Conservation (phyloP, 2,113 vertebrate genomes). For the Solea senegalensis region DNA sequence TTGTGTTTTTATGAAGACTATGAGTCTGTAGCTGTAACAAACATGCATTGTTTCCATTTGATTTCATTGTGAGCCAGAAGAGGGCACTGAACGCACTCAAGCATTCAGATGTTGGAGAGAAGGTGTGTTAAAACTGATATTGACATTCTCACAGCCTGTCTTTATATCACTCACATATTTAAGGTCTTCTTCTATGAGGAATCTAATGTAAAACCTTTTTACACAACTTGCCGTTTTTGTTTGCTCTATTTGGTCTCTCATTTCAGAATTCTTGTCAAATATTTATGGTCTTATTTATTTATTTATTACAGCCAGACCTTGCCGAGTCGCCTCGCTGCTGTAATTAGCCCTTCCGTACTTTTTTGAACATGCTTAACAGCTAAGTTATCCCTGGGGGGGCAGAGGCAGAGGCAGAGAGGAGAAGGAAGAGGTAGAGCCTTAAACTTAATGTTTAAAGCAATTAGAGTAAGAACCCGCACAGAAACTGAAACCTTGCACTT, state of each 20-base stretch:
- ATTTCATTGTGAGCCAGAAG: constrained; percentile 42
- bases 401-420: constrained; percentile 32
- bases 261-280: constrained; percentile 52
- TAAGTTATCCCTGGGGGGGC: constrained; percentile 29
- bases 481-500: constrained; percentile 47
- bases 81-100: constrained; percentile 46
- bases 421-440: constrained; percentile 11
- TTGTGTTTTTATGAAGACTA: constrained; percentile 46
- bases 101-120: constrained; percentile 46
- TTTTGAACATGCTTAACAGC: constrained; percentile 56
- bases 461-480: constrained; percentile 41
- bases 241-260: background rate
- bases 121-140: too few species aligned
- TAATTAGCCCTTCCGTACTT: constrained; percentile 62
- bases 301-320: constrained; percentile 44
- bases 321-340: constrained; percentile 57
- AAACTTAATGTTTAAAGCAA: constrained; percentile 48
- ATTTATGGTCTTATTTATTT: constrained; percentile 64
- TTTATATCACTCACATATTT: constrained; percentile 19
- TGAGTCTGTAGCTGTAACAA: constrained; percentile 54
- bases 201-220: background rate
- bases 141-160: constrained; percentile 18
- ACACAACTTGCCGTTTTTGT: too few species aligned
- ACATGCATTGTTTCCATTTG: constrained; percentile 51
- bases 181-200: constrained; percentile 1